Percentiles rank a stretch among this genome's conserved stretches.
Conservation (phyloP, 2,888 invertebrate genomes). For the Ophion ventricosus region DNA sequence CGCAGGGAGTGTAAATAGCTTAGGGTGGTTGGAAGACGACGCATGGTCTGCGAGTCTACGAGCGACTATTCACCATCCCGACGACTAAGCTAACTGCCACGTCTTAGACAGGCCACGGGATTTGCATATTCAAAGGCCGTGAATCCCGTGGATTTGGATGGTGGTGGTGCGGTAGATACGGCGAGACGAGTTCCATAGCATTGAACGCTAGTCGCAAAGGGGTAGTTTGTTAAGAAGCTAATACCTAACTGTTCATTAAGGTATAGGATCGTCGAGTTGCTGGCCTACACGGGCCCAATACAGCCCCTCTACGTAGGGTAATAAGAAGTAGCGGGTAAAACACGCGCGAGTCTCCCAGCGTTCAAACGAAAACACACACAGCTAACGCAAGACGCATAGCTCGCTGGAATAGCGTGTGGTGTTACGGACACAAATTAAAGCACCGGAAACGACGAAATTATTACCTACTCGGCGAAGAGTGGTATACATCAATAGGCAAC, state of each 20-base stretch:
- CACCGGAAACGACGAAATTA: conserved; percentile 63
- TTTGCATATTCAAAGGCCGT: conserved; percentile 79
- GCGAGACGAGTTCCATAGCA: conserved; percentile 42
- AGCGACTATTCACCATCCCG: conserved; percentile 67
- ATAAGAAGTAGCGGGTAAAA: conserved; percentile 67
- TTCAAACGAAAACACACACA: conserved; percentile 42
- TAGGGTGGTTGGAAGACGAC: conserved; percentile 47
- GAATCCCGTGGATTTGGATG: conserved; percentile 72
- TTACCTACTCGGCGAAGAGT: conserved; percentile 48
- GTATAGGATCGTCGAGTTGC: conserved; percentile 64
- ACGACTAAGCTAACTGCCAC: conserved; percentile 72
- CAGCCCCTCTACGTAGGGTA: conserved; percentile 67
- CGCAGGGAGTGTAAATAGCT: conserved; percentile 37
- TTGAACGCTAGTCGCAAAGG: conserved; percentile 52
- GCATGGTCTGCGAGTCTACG: conserved; percentile 30
- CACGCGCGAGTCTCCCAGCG: conserved; percentile 25
- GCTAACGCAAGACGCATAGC: conserved; percentile 34
- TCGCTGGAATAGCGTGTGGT: conserved; percentile 41
- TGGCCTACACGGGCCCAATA: conserved; percentile 29
- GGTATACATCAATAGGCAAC: conserved; percentile 48
- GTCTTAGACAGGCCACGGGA: conserved; percentile 74
- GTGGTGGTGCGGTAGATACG: conserved; percentile 42
- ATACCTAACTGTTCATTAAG: conserved; percentile 76
- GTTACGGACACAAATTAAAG: conserved; percentile 58
- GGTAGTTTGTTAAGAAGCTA: conserved; percentile 71